Evolutionary conservation across 2,797 vertebrate species (phyloP).

Genomic region (Acanthurus leucopareius): DNA sequence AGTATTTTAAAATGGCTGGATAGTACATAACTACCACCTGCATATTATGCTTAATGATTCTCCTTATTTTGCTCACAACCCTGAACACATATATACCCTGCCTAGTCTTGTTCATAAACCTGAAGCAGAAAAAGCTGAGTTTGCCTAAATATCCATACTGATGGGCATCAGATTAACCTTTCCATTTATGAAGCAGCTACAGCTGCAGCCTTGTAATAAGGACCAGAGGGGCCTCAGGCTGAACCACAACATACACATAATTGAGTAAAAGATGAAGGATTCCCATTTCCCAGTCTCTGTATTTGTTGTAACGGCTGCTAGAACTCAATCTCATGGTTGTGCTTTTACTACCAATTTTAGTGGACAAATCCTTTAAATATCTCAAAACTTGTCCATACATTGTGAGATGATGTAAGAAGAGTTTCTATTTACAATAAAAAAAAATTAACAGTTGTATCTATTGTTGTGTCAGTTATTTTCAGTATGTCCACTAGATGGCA

Average conservation of each 20-base stretch:
- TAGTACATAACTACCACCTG: background rate
- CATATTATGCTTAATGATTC: constrained; percentile 17
- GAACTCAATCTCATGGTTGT: background rate
- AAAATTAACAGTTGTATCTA: background rate
- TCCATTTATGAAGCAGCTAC: constrained; percentile 28
- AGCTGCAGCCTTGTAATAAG: constrained; percentile 71
- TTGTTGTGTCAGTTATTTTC: background rate
- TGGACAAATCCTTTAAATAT: background rate
- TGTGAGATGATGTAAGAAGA: background rate
- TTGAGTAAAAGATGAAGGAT: constrained; percentile 27
- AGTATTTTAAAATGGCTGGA: background rate
- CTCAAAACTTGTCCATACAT: background rate
- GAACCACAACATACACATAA: constrained; percentile 30
- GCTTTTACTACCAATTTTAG: background rate
- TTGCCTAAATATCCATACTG: background rate
- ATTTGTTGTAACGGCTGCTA: background rate
- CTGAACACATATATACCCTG: background rate
- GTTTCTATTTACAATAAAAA: background rate
- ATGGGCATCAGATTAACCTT: constrained; percentile 35
- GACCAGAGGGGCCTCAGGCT: constrained; percentile 37
- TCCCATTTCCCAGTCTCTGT: background rate
- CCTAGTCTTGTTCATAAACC: background rate
- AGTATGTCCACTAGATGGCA: constrained; percentile 74
- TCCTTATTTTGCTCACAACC: constrained; percentile 37
- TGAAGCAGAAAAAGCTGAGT: constrained; percentile 25